phyloP scores from a whole-genome alignment of 2,797 vertebrate genomes.

The Gephyroberyx darwinii region DNA sequence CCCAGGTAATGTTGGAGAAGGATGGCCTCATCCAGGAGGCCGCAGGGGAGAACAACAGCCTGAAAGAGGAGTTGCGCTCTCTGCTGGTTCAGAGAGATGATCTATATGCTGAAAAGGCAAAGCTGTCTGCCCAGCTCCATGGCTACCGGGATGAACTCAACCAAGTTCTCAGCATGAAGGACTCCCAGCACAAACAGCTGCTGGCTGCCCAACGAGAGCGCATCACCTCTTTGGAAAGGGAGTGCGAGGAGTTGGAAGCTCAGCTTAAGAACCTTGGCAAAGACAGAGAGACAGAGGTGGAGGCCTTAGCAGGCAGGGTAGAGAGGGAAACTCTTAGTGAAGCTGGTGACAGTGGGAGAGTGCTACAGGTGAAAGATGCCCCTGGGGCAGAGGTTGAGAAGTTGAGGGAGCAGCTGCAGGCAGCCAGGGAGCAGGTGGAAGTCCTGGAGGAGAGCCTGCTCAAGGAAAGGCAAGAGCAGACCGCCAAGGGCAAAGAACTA shows the following conservation, averaged over 20 bases:
- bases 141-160: slow-evolving; percentile 92
- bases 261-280: slow-evolving; percentile 73
- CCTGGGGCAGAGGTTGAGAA: slow-evolving; percentile 82
- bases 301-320: slow-evolving; percentile 56
- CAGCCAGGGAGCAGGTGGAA: slow-evolving; percentile 77
- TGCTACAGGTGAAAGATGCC: slow-evolving; percentile 56
- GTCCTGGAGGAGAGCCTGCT: slow-evolving; percentile 77
- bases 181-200: slow-evolving; percentile 93
- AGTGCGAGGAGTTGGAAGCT: slow-evolving; percentile 76
- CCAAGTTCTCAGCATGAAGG: slow-evolving; percentile 93
- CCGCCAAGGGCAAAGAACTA: slow-evolving; percentile 83
- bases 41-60: slow-evolving; percentile 91
- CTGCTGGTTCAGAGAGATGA: slow-evolving; percentile 90
- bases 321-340: slow-evolving; percentile 80
- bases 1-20: slow-evolving; percentile 89
- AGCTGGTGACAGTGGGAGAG: slow-evolving; percentile 63
- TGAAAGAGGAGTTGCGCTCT: slow-evolving; percentile 90
- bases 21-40: slow-evolving; percentile 95
- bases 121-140: slow-evolving; percentile 89
- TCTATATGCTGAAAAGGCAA: slow-evolving; percentile 93
- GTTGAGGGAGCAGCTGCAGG: slow-evolving; percentile 79
- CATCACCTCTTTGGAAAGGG: slow-evolving; percentile 83
- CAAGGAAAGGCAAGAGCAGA: slow-evolving; percentile 78
- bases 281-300: slow-evolving; percentile 63
- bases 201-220: slow-evolving; percentile 85